Conservation (phyloP, 2,113 vertebrate species). For the Probosciger aterrimus region DNA sequence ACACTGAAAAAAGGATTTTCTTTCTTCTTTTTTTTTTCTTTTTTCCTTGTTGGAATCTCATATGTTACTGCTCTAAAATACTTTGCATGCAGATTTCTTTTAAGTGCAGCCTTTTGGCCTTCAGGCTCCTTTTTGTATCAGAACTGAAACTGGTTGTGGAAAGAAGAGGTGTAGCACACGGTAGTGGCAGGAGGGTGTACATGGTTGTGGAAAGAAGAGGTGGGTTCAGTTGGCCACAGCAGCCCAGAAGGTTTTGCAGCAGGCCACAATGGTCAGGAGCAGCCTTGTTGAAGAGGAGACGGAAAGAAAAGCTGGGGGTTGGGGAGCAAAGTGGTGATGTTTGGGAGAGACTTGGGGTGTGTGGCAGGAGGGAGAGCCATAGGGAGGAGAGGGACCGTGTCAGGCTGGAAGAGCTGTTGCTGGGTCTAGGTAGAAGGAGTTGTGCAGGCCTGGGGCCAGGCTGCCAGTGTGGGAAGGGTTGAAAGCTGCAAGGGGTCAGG, state of each 20-base stretch:
- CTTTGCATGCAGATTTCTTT: neutral
- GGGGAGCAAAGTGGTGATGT: neutral
- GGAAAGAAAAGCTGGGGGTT: neutral
- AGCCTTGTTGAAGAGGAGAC: neutral
- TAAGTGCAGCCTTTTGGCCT: neutral
- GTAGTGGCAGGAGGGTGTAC: too few relatives aligned
- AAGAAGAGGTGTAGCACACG: neutral
- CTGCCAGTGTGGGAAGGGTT: rapidly evolving
- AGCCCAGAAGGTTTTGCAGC: neutral
- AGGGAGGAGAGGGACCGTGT: rapidly evolving
- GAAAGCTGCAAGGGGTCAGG: neutral
- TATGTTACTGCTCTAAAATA: neutral
- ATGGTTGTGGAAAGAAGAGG: neutral
- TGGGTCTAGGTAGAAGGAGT: rapidly evolving
- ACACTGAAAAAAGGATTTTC: rapidly evolving
- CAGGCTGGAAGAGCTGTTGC: neutral
- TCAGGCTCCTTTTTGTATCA: neutral
- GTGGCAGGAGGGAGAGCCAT: rapidly evolving
- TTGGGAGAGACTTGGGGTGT: rapidly evolving
- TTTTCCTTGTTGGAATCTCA: neutral
- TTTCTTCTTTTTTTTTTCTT: neutral
- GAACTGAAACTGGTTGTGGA: rapidly evolving
- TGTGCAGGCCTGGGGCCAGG: neutral
- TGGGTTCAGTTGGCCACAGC: neutral
- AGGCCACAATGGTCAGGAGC: neutral